Conservation (phyloP, 2,888 invertebrate species). For the Himalopsyche japonica region DNA sequence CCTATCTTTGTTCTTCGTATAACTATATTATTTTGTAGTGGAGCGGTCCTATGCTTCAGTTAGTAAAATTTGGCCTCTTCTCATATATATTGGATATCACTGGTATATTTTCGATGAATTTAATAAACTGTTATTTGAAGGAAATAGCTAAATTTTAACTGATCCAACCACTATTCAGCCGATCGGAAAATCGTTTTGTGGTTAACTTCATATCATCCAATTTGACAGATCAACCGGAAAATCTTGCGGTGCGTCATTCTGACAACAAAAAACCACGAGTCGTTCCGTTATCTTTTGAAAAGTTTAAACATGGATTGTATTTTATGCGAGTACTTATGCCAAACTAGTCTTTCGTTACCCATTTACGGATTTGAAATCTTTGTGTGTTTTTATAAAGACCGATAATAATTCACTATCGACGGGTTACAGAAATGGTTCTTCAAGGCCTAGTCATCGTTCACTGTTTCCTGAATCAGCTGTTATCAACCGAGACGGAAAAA, state of each 20-base stretch:
- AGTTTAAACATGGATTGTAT: neutral
- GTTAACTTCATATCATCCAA: neutral
- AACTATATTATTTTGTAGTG: no score
- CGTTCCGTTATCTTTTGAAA: neutral
- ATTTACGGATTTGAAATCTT: neutral
- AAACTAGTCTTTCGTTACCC: neutral
- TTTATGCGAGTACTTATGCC: neutral
- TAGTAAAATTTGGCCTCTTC: no score
- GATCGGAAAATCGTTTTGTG: no score
- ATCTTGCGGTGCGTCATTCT: neutral
- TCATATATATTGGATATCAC: no score
- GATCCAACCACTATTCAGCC: no score
- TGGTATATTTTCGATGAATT: no score
- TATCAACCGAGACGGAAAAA: neutral
- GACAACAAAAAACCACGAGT: no score
- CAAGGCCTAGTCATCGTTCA: neutral
- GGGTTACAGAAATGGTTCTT: neutral
- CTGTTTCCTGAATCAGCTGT: slow-evolving; percentile 15
- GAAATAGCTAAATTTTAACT: no score
- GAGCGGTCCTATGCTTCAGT: no score
- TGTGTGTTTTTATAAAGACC: neutral
- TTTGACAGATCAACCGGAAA: neutral
- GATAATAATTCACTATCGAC: neutral
- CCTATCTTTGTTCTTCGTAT: no score
- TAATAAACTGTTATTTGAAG: no score